Evolutionary conservation across 2,113 vertebrate species (phyloP).

Genomic region (Pelecanoides urinatrix): DNA sequence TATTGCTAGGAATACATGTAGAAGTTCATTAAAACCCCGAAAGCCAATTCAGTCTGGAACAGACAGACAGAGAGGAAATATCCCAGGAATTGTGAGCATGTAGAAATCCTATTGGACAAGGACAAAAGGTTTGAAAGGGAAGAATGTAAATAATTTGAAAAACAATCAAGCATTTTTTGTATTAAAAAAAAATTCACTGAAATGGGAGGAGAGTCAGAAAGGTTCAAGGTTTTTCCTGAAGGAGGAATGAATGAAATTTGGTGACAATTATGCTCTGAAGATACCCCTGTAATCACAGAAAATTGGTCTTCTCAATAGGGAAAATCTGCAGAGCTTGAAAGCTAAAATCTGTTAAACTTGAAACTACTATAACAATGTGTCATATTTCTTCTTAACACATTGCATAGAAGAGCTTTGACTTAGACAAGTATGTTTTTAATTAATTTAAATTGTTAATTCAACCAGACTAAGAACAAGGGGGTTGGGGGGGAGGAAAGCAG

Average conservation of each 20-base stretch:
- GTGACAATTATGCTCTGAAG: background rate
- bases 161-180: background rate
- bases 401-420: background rate
- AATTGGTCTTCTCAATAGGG: background rate
- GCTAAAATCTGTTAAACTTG: background rate
- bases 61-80: background rate
- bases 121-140: background rate
- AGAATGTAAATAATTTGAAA: background rate
- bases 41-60: background rate
- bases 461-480: background rate
- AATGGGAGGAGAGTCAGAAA: background rate
- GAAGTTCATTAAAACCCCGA: background rate
- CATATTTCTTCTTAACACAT: background rate
- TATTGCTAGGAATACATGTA: background rate
- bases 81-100: conserved; percentile 5
- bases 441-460: conserved; percentile 33
- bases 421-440: background rate
- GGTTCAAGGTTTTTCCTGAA: background rate
- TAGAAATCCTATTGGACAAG: conserved; percentile 1
- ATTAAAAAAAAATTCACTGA: background rate
- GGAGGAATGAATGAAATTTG: background rate
- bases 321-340: background rate
- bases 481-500: background rate
- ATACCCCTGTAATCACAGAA: background rate
- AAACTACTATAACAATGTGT: background rate